phyloP scores from a whole-genome alignment of 1,140 invertebrate species.

The Papilio glaucus region DNA sequence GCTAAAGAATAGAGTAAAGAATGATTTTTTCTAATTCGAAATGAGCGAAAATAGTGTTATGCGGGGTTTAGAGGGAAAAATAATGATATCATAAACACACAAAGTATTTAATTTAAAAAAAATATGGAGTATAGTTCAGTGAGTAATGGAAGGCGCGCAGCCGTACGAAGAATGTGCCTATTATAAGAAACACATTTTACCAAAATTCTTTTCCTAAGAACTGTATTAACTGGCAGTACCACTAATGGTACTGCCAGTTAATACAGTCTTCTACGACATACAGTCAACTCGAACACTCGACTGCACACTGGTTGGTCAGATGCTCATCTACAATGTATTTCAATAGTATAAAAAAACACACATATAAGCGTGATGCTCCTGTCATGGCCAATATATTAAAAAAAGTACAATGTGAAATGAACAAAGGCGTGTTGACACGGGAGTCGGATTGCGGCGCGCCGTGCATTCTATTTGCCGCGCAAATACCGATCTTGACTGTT shows the following conservation, averaged over 20 bases:
- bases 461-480: constrained; percentile 57
- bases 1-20: background rate
- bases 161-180: too few relatives aligned
- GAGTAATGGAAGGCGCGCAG: too few relatives aligned
- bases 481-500: constrained; percentile 59
- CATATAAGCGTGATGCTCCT: background rate
- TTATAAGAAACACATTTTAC: too few relatives aligned
- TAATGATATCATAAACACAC: too few relatives aligned
- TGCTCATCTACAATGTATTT: background rate
- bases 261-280: too few relatives aligned
- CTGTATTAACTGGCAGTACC: too few relatives aligned
- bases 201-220: too few relatives aligned
- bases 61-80: background rate
- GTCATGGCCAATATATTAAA: background rate
- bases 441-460: constrained; percentile 42
- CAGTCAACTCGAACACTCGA: too few relatives aligned
- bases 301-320: too few relatives aligned
- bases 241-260: too few relatives aligned
- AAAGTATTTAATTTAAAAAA: too few relatives aligned
- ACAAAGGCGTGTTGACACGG: constrained; percentile 41
- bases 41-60: background rate
- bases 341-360: background rate
- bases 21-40: background rate
- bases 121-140: too few relatives aligned
- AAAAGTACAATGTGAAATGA: constrained; percentile 21